Base-by-base conservation (phyloP, 1,140 invertebrate genomes). In the Drosophila hydei region DNA sequence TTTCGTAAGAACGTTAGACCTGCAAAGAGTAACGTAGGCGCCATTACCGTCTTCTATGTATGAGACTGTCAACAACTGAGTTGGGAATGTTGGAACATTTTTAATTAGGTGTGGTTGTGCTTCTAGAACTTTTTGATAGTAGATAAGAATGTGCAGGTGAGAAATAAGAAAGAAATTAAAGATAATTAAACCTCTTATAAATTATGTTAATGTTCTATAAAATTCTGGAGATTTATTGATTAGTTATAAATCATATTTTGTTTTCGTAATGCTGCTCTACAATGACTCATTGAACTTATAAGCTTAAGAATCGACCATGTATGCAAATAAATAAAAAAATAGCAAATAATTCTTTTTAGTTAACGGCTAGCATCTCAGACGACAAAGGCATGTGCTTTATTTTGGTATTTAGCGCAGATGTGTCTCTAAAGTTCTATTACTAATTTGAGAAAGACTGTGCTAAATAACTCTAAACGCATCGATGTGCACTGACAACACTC, bases 401-500 rank as follows among this genome's bases (percentile, higher is more conserved):
- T 72, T 59, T 65, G 80, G 80, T 87, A 85, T 85, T 85, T 85
- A 74, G 81, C 56, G 27, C 70, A 85, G 77, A 63, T 77, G 76
- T 84, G 63, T 85, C 40, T 56, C 36, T 47, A 48, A 58, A 73
- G 77, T 63, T 73, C 60, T 78, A 47, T 69, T 60, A 67, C 61
- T 85, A 84, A 80, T 87, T 77, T 56, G 68, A 71, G 65, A 80
- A 76, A 87, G 67, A 48, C 73, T 87, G 80, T 70, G 63, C 80
- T 77, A 85, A 85, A 85, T 85, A 85, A 50, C 73, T 85, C 38
- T 36, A 77, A 61, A 33, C 47, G 18, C 8, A 52, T 62, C 74
- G 38, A 43, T 74, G 54, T 42, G 59, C 36, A 72, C 19, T 47
- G 40, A 25, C 47, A 51, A 6, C 30, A 21, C 14, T 51, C 23